These are phyloP conservation scores for Scelioninae gen. 1 DNA, from an alignment of 2,888 invertebrate species.

Conservation along the genomic window DNA sequence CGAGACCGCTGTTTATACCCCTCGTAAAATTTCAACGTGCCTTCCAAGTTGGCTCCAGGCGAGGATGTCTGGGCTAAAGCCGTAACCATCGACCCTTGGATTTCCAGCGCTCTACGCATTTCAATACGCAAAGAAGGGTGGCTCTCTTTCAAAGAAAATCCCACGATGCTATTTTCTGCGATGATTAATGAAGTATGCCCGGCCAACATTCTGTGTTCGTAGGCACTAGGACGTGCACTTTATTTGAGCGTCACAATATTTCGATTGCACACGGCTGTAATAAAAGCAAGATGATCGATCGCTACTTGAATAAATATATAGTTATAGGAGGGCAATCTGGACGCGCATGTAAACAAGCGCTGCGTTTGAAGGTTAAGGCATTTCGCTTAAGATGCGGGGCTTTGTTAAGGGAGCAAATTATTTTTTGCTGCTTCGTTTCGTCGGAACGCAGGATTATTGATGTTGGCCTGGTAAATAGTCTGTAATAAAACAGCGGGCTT, in stretches of 20 bases:
- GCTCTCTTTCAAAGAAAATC: conserved; percentile 50
- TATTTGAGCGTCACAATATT: conserved; percentile 52
- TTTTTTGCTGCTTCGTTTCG: conserved; percentile 54
- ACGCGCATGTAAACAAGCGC: conserved; percentile 24
- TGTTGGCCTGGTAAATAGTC: conserved; percentile 50
- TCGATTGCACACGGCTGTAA: conserved; percentile 49
- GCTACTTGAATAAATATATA: conserved; percentile 7
- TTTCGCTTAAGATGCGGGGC: conserved; percentile 44
- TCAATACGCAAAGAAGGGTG: conserved; percentile 56
- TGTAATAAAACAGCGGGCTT: conserved; percentile 42
- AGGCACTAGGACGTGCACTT: conserved; percentile 15
- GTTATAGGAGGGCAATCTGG: conserved; percentile 15
- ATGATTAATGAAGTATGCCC: conserved; percentile 58
- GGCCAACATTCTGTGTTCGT: too few relatives aligned
- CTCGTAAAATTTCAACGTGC: conserved; percentile 64
- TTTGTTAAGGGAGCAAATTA: conserved; percentile 57
- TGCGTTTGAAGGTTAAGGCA: conserved; percentile 48
- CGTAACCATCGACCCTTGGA: too few relatives aligned
- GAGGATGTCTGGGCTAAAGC: conserved; percentile 22
- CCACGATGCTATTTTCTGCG: conserved; percentile 24
- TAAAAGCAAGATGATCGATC: conserved; percentile 51
- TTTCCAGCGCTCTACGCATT: conserved; percentile 48
- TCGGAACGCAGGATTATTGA: conserved; percentile 48
- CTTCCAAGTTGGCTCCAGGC: conserved; percentile 37
- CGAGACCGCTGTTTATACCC: conserved; percentile 26